phyloP scores from a whole-genome alignment of 1,140 invertebrate species.

The Ptiloglossa arizonensis region DNA sequence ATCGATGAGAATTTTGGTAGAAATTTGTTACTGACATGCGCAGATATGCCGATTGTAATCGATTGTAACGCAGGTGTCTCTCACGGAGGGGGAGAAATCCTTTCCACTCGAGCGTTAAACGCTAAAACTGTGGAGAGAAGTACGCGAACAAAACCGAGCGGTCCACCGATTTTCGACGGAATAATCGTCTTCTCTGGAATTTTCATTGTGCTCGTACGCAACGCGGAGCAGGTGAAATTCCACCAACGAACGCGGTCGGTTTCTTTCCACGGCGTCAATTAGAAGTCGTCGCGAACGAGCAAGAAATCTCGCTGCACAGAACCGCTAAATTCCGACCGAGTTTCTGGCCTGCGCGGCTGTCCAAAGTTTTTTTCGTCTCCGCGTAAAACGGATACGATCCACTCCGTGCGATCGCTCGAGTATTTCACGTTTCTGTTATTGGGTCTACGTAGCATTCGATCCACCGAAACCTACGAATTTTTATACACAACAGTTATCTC shows the following conservation, averaged over 20 bases:
- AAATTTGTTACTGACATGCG: too few relatives aligned
- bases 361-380: slow-evolving; percentile 19
- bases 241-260: neutral
- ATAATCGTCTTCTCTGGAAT: slow-evolving; percentile 3
- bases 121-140: neutral
- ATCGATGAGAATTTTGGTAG: too few relatives aligned
- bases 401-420: neutral
- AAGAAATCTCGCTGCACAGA: slow-evolving; percentile 18
- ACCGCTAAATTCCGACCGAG: slow-evolving; percentile 36
- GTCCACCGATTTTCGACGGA: neutral
- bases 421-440: neutral
- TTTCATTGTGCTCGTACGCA: slow-evolving; percentile 5
- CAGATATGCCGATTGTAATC: too few relatives aligned
- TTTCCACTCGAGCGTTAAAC: neutral
- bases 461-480: neutral
- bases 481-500: too few relatives aligned
- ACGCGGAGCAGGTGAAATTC: slow-evolving; percentile 21
- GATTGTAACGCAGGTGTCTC: too few relatives aligned
- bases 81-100: too few relatives aligned
- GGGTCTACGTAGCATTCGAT: neutral
- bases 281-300: slow-evolving; percentile 20
- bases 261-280: slow-evolving; percentile 12
- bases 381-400: neutral
- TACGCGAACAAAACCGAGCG: too few relatives aligned
- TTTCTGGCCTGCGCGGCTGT: neutral